Evolutionary conservation across 2,797 vertebrate genomes (phyloP).

Genomic region (Danio albolineatus): DNA sequence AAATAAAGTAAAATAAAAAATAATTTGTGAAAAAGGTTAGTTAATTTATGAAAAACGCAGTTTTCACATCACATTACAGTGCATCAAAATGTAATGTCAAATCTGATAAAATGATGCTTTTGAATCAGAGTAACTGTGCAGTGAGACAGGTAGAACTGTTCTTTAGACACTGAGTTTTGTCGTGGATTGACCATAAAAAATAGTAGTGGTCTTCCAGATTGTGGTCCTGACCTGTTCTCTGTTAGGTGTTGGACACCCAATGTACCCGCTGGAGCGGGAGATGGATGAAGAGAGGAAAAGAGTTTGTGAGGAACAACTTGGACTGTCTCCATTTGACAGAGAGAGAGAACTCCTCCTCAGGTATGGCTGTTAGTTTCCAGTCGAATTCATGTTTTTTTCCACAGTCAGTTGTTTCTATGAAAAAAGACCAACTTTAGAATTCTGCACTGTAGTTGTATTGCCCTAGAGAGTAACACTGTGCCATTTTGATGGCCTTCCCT

Average conservation of each 20-base stretch:
- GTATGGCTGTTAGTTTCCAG: conserved; percentile 64
- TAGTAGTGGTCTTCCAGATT: conserved; percentile 14
- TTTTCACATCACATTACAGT: neutral
- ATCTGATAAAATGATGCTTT: neutral
- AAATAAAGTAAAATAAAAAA: neutral
- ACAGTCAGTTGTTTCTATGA: neutral
- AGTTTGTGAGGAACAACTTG: conserved; percentile 88
- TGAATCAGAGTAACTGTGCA: no score
- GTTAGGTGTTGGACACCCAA: conserved; percentile 78
- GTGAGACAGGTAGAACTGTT: neutral
- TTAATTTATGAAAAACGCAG: neutral
- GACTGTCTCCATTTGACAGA: conserved; percentile 82
- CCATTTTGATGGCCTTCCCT: conserved; percentile 35
- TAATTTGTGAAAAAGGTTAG: neutral
- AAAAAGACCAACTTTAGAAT: neutral
- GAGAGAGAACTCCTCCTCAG: conserved; percentile 91
- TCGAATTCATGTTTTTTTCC: neutral
- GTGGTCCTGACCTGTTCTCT: conserved; percentile 30
- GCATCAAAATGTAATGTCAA: neutral
- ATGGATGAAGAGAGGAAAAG: conserved; percentile 88
- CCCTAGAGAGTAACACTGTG: conserved; percentile 18
- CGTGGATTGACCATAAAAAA: neutral
- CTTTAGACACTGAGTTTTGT: neutral
- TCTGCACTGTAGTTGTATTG: neutral
- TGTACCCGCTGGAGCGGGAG: conserved; percentile 87